phyloP scores from a whole-genome alignment of 2,797 vertebrate species.

The Propithecus deckenii region DNA sequence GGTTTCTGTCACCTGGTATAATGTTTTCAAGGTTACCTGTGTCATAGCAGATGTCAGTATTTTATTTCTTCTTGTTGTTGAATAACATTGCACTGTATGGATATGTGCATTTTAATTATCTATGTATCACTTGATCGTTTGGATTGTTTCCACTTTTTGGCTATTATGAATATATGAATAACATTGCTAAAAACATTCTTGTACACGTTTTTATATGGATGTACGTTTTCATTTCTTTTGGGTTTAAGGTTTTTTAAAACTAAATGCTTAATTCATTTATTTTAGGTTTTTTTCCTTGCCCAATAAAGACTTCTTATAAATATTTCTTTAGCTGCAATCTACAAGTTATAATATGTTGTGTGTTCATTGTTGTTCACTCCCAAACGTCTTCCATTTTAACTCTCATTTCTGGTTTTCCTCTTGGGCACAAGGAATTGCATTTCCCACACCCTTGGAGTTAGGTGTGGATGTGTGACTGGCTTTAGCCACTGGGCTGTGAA shows the following conservation, averaged over 20 bases:
- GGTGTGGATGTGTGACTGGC: background rate
- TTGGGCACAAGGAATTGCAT: background rate
- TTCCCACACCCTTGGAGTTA: background rate
- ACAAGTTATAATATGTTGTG: background rate
- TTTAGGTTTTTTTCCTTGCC: background rate
- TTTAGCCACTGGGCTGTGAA: background rate
- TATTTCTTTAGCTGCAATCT: background rate
- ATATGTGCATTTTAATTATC: background rate
- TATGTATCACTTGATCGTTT: background rate
- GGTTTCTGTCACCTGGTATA: background rate
- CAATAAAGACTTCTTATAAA: background rate
- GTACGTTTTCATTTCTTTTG: background rate
- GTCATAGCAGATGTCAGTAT: background rate
- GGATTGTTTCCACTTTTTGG: background rate
- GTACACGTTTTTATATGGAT: background rate
- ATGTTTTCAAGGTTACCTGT: background rate
- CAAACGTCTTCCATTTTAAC: background rate
- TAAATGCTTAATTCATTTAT: background rate
- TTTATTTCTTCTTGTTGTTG: background rate
- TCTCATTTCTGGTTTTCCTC: background rate
- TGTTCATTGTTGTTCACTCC: background rate
- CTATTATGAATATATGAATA: background rate
- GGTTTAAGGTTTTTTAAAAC: background rate
- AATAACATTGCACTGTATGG: background rate
- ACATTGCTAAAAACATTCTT: background rate